Evolutionary conservation across 2,113 vertebrate species (phyloP).

Genomic region (Nycticorax nycticorax): DNA sequence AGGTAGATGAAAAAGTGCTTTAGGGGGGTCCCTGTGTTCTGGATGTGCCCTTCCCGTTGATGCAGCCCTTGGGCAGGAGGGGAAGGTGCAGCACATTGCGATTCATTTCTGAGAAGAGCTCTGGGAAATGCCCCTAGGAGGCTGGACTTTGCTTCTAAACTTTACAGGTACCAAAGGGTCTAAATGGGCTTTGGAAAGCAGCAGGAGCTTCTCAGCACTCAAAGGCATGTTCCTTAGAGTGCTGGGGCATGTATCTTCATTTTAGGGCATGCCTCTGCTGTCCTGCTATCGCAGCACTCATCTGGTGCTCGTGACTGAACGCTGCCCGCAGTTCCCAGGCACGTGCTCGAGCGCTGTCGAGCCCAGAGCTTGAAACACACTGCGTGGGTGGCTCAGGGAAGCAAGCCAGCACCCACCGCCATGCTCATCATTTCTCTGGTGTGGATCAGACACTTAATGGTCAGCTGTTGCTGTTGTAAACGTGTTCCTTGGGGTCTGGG

Average conservation of each 20-base stretch:
- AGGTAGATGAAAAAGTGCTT: neutral
- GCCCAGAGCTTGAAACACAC: rapidly evolving
- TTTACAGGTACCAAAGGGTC: neutral
- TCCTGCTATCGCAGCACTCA: neutral
- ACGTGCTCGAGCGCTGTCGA: rapidly evolving
- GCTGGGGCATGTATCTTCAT: neutral
- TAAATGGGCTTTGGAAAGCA: neutral
- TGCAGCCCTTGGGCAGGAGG: neutral
- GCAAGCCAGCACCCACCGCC: neutral
- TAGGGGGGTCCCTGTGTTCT: neutral
- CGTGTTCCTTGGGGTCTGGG: too few species aligned
- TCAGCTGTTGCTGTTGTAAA: neutral
- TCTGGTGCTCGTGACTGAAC: neutral
- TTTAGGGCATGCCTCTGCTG: neutral
- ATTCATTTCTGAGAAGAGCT: rapidly evolving
- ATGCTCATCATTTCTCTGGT: rapidly evolving
- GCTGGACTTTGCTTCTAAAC: neutral
- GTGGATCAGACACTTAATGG: too few species aligned
- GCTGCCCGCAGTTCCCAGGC: neutral
- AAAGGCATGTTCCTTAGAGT: neutral
- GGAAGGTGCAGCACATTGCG: rapidly evolving
- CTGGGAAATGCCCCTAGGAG: neutral
- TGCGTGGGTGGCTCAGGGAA: neutral
- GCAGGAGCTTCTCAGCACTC: neutral
- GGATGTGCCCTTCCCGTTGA: neutral